Conservation (phyloP, 2,113 vertebrate genomes). For the Calcarius ornatus region DNA sequence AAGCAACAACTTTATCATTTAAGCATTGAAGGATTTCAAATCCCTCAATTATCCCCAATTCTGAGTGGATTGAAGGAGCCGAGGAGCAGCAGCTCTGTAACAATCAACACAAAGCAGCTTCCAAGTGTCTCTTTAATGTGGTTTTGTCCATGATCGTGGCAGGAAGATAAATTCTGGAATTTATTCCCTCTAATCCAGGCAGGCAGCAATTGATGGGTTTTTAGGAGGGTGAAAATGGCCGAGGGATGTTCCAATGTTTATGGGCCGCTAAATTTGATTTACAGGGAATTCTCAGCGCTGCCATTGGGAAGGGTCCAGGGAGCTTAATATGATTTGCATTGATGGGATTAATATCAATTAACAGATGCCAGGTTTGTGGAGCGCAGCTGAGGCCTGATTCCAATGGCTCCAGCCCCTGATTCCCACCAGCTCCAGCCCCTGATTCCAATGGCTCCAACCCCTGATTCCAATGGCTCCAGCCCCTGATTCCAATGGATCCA, state of each 20-base stretch:
- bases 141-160: neutral
- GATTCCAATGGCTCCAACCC: rapidly evolving
- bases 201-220: constrained; percentile 10
- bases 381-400: rapidly evolving
- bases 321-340: constrained; percentile 17
- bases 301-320: neutral
- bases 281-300: neutral
- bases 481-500: neutral
- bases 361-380: neutral
- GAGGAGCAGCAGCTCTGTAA: neutral
- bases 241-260: constrained; percentile 16
- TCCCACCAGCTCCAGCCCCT: rapidly evolving
- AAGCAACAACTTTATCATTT: neutral
- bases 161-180: constrained; percentile 27
- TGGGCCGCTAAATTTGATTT: constrained; percentile 42
- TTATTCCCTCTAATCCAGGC: constrained; percentile 24
- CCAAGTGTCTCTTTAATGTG: constrained; percentile 26
- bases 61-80: neutral
- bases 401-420: rapidly evolving
- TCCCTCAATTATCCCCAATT: neutral
- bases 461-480: rapidly evolving
- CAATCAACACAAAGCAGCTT: neutral
- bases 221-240: constrained; percentile 26
- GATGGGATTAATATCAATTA: constrained; percentile 26
- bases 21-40: neutral